Evolutionary conservation across 2,888 invertebrate species (phyloP).

Genomic region (Perdita meconis): DNA sequence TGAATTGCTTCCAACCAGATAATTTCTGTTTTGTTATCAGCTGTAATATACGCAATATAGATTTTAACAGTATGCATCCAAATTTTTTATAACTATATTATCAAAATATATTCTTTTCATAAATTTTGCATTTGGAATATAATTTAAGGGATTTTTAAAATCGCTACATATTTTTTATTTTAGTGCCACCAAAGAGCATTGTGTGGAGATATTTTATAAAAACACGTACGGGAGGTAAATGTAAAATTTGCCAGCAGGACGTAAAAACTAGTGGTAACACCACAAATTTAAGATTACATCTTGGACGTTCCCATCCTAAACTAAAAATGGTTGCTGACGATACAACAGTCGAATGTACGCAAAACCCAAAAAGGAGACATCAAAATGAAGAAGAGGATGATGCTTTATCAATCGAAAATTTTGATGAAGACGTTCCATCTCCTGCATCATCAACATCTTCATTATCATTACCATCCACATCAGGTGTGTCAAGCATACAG

Average conservation of each 20-base stretch:
- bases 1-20: too few relatives aligned
- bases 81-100: not conserved
- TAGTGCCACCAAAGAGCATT: not conserved
- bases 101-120: not conserved
- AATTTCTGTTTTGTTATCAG: too few relatives aligned
- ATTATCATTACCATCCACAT: not conserved
- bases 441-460: not conserved
- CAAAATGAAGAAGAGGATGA: not conserved
- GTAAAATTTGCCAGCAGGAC: not conserved
- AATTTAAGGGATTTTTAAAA: not conserved
- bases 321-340: not conserved
- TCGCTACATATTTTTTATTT: not conserved
- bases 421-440: not conserved
- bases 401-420: not conserved
- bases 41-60: not conserved
- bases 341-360: not conserved
- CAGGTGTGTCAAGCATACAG: not conserved
- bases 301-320: not conserved
- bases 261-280: not conserved
- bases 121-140: not conserved
- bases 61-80: not conserved
- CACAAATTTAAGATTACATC: not conserved
- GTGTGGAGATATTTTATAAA: not conserved
- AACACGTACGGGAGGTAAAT: not conserved
- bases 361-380: not conserved